Base-by-base conservation (phyloP, 2,113 vertebrate genomes). In the Lampris megalopsis region DNA sequence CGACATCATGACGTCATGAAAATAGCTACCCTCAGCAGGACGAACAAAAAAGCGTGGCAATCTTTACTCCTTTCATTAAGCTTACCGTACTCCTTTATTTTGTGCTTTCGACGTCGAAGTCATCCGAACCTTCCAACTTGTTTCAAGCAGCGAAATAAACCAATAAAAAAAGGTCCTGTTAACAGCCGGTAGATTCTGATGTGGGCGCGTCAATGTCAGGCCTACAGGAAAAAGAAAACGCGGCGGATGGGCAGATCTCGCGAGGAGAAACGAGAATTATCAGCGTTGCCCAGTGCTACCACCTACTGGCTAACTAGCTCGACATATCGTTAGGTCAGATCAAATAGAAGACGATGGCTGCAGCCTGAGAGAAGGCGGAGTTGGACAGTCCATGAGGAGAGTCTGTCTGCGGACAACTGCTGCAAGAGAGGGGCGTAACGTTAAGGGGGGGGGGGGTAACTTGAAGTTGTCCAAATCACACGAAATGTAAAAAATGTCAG, bases 21-120 rank as follows among this genome's bases (percentile, higher is more conserved):
- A 24, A 24, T 24, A 24, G 24, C 24, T 24, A 24, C 24, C 24
- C 24, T 24, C 24, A 24, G 24, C 24, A 24, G 24, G 24, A 24
- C 24, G 24, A 24, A 24, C 24, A 24, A 24, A 24, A 24, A 24
- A 24, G 24, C 24, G 24, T 24, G 24, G 24, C 24, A 24, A 24
- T 24, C 24, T 24, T 24, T 24, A 24, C 24, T 24, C 24, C 24
- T 24, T 24, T 24, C 24, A 2, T 45, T 49, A 6, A 5, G 54
- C 73, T 8, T 77, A 92, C 92, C 91, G 52, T 0, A 11, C 0
- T 6, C 42, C 49, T 63, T 62, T 78, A n/a, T 8, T 10, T 13
- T 68, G 48, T 3, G 68, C 36, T 24, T 58, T 87, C 6, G 49
- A 42, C 67, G 77, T 89, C 9, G 85, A 92, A 58, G 72, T 64